Evolutionary conservation across 2,888 invertebrate species (phyloP), one percentile per base, ranked within the genome.

Genomic region (Drosophila colorata): DNA sequence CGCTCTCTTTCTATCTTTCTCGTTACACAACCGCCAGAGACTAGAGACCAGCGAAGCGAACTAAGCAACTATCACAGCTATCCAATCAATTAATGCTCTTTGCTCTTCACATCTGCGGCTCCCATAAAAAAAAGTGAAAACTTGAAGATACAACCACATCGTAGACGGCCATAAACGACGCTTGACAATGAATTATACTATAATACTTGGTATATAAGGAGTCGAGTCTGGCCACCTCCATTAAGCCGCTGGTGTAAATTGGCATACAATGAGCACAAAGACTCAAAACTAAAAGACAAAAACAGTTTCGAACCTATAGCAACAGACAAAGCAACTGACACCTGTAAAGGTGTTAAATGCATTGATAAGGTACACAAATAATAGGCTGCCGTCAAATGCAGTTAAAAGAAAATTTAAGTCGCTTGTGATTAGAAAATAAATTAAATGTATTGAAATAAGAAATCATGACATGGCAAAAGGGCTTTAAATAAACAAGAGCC

Each of bases 81-180:
- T 56, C 77, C 83, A 87, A 83, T 83, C 87, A 83, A 87, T 83
- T 85, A 83, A 85, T 74, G 80, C 83, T 85, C 78, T 84, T 87
- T 58, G 74, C 78, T 65, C 74, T 51, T 47, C 69, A n/a, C 48
- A 58, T 67, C 63, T 63, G 65, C 41, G 55, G 46, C 71, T 72
- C 37, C 51, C 60, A 48, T 57, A 37, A 61, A 61, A 72, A 25
- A 74, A 74, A 74, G 74, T 74, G 74, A 74, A 74, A 74, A 74
- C 74, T 67, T 18, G 40, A 48, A 66, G 35, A 67, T 49, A 44
- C 57, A 40, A n/a, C 33, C 59, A 53, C 47, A 60, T 35, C 58
- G 57, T 43, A 47, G 52, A 31, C 37, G 55, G 31, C 48, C 47
- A 43, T 53, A 77, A 49, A 41, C 28, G 51, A 48, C 61, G 72